Base-by-base conservation (phyloP, 2,797 vertebrate genomes). In the Galagoides demidoff region DNA sequence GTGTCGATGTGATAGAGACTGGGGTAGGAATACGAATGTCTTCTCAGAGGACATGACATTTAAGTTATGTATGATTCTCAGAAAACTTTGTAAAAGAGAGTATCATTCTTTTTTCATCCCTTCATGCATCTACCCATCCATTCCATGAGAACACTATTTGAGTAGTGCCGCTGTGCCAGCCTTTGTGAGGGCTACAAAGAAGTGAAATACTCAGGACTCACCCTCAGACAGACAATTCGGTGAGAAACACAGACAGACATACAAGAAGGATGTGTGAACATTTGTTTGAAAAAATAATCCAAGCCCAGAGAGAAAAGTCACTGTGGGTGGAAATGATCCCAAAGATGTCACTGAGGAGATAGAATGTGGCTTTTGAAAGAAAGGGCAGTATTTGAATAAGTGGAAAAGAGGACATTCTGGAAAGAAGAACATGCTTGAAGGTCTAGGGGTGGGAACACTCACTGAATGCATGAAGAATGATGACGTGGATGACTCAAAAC, bases 301-400 rank as follows among this genome's bases (percentile, higher is more conserved):
- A 85, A 88, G n/a, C 82, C 66, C 45, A 83, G 78, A 85, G 31
- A 96, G 84, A 79, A 91, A 90, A 88, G 79, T 37, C 45, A 13
- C 13, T 43, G 79, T 89, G 71, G 91, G 78, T 57, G 49, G 49
- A 85, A 37, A 78, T 74, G 52, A 63, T 70, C 45, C 27, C 25
- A 66, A 87, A 92, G 85, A 85, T 61, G 85, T 74, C 79, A 82
- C 39, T 9, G 31, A 94, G 13, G 39, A 94, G 57, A 85, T 0
- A 29, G 16, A 55, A 14, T 57, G 8, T 66, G 49, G 83, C 55
- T 88, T 57, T 74, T 63, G 66, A 78, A 92, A 94, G 59, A 61
- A 95, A 88, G 92, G 85, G 37, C 16, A 74, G 25, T 70, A 76
- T 93, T 85, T 90, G 88, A 93, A 84, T 77, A 87, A 74, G 7